Evolutionary conservation across 2,888 invertebrate genomes (phyloP).

Genomic region (Drosophila anomelani): DNA sequence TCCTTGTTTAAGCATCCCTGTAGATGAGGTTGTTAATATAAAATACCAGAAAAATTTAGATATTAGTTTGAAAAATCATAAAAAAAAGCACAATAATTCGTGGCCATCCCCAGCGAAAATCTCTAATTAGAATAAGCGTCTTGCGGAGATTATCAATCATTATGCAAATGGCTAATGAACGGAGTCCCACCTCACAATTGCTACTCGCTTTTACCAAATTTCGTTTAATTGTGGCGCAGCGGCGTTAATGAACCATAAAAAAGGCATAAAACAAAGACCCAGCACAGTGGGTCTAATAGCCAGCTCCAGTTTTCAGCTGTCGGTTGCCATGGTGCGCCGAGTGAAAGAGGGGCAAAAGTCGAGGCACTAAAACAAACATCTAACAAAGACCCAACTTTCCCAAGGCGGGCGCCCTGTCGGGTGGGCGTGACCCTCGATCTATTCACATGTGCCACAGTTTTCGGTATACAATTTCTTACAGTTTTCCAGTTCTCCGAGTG

Average conservation of each 20-base stretch:
- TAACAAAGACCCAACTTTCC: constrained; percentile 31
- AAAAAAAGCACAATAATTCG: not conserved
- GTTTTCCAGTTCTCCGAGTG: constrained; percentile 28
- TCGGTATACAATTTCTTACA: no score
- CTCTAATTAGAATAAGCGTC: constrained; percentile 24
- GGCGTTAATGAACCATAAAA: constrained; percentile 39
- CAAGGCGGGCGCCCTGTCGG: constrained; percentile 20
- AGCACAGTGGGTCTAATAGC: constrained; percentile 13
- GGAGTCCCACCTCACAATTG: constrained; percentile 17
- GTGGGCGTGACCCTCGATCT: constrained; percentile 32
- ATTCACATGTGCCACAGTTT: constrained; percentile 35
- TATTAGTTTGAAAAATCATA: not conserved
- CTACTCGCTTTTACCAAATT: constrained; percentile 32
- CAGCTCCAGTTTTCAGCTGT: constrained; percentile 5
- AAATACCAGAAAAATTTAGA: not conserved
- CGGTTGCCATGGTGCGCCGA: not conserved
- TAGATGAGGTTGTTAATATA: not conserved
- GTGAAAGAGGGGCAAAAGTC: constrained; percentile 39
- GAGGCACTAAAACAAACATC: constrained; percentile 16
- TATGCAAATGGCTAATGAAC: constrained; percentile 29
- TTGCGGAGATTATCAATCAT: constrained; percentile 9
- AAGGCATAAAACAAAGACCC: constrained; percentile 20
- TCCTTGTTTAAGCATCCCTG: not conserved
- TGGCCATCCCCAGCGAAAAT: not conserved
- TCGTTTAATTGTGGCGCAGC: constrained; percentile 28